A percentile compares a stretch with the other conserved stretches of the same genome.
Conservation (phyloP, 1,140 invertebrate genomes). For the Drosophila auraria region DNA sequence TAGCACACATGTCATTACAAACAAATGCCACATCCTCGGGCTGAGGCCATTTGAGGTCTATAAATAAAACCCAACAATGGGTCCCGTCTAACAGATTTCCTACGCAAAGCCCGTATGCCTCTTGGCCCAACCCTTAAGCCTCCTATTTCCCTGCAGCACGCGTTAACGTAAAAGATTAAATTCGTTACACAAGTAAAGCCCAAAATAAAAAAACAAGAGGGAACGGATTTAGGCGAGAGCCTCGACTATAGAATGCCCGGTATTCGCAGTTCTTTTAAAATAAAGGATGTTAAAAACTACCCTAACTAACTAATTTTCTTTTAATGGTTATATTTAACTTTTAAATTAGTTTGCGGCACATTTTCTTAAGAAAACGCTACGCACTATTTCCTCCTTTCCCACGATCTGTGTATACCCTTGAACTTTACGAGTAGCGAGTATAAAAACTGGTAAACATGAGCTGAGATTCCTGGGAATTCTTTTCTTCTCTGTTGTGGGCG, state of each 20-base stretch:
- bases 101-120: not conserved
- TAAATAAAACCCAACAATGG: conserved; percentile 73
- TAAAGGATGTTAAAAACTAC: not conserved
- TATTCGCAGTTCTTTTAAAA: not conserved
- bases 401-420: not conserved
- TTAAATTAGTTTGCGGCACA: not conserved
- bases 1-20: conserved; percentile 59
- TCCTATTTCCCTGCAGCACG: conserved; percentile 28
- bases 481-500: conserved; percentile 5
- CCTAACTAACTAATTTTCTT: not conserved
- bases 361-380: not conserved
- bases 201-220: not conserved
- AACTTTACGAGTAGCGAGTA: not conserved
- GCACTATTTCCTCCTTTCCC: too few relatives aligned
- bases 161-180: conserved; percentile 75
- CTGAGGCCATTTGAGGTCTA: conserved; percentile 71
- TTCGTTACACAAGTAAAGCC: conserved; percentile 51
- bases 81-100: conserved; percentile 51
- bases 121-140: too few relatives aligned
- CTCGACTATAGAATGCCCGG: not conserved
- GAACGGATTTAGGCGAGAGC: not conserved
- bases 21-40: conserved; percentile 59
- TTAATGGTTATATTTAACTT: not conserved
- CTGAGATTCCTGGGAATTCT: conserved; percentile 23
- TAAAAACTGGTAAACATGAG: conserved; percentile 44